Base-by-base conservation (phyloP, 2,797 vertebrate genomes). In the Macroramphosus scolopax region DNA sequence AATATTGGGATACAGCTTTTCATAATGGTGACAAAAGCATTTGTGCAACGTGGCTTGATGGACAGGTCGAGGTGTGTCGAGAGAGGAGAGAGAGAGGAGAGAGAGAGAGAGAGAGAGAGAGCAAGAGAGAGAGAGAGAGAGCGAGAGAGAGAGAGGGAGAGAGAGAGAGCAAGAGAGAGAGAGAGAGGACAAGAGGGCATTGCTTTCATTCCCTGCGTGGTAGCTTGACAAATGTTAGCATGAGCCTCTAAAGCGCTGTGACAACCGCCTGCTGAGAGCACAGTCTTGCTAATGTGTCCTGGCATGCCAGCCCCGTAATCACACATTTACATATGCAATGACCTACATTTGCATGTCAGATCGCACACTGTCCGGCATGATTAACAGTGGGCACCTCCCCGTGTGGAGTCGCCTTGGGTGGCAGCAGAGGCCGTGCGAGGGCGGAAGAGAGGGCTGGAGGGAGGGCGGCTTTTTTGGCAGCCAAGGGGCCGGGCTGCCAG, bases 321-420 rank as follows among this genome's bases (percentile, higher is more conserved):
- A 93, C 94, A 95, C 95, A 98, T 98, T 98, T 98, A 97, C 96
- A 98, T 98, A 98, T 98, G 95, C 95, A 97, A 98, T 98, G 96
- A 98, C 96, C 96, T 98, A 98, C 91, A 98, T 98, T 94, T 98
- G 95, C 95, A 98, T 98, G 96, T 98, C 96, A 98, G 95, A 93
- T 94, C 92, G 90, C 94, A 93, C 94, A 93, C 93, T 91, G 93
- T 95, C 93, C 92, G 85, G 91, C 92, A 88, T 92, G 91, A 94
- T 96, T 96, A 96, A 93, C 89, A 90, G 81, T 59, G 87, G 92
- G 93, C 93, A 92, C 94, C 93, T 95, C 93, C 92, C 92, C 51
- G 88, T 81, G 83, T 89, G 90, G 79, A 83, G 92, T 90, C 88
- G 91, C 89, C 84, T 87, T 85, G 91, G 91, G 92, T 93, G 92